Evolutionary conservation across 1,140 invertebrate species (phyloP).

Genomic region (Psix sp.): DNA sequence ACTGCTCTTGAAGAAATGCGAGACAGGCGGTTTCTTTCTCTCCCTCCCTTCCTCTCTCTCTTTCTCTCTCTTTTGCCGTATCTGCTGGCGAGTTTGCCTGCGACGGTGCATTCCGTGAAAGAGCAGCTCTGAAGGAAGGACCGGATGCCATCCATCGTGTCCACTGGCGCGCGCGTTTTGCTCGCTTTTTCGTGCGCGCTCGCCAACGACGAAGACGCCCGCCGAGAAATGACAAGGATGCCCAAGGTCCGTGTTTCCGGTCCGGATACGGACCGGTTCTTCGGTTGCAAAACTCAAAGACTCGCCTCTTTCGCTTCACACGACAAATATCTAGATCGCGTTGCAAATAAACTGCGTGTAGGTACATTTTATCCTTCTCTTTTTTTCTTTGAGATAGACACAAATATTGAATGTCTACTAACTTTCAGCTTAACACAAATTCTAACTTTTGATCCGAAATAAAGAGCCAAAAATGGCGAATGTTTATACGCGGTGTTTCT

Average conservation of each 20-base stretch:
- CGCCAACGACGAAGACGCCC: conserved; percentile 46
- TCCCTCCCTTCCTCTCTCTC: too few species aligned
- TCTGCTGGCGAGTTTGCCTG: conserved; percentile 6
- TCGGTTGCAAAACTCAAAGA: conserved; percentile 34
- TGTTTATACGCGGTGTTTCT: too few species aligned
- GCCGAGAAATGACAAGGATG: conserved; percentile 60
- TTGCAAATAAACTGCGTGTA: neutral
- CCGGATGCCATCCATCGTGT: conserved; percentile 74
- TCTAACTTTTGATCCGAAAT: too few species aligned
- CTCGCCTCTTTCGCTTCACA: neutral
- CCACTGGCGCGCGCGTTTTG: conserved; percentile 66
- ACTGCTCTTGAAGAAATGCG: conserved; percentile 31
- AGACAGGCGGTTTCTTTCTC: conserved; percentile 35
- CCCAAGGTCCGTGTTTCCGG: conserved; percentile 75
- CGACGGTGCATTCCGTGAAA: conserved; percentile 61
- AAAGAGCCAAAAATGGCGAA: too few species aligned
- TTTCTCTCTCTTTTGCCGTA: too few species aligned
- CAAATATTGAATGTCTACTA: too few species aligned
- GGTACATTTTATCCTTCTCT: too few species aligned
- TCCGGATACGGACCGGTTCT: conserved; percentile 77
- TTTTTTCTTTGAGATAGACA: too few species aligned
- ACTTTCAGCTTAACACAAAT: too few species aligned
- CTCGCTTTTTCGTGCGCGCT: conserved; percentile 66
- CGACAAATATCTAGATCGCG: conserved; percentile 37
- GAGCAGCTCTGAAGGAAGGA: conserved; percentile 57